Conservation (phyloP, 2,888 invertebrate genomes). For the Nymphalis c-album region DNA sequence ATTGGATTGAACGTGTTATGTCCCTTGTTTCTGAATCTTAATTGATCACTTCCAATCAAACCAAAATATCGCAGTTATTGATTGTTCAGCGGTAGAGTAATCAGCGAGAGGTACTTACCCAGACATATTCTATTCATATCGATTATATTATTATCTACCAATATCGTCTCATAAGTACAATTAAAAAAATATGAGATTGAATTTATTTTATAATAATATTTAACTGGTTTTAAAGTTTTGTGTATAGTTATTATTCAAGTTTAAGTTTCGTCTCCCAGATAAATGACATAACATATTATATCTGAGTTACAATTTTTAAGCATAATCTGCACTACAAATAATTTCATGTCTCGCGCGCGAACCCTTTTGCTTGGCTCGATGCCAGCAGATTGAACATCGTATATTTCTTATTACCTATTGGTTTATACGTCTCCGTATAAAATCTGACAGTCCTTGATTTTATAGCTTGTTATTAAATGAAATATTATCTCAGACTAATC, state of each 20-base stretch:
- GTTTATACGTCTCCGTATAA: slow-evolving; percentile 1
- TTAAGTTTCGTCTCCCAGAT: not conserved
- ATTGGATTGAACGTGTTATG: too few relatives aligned
- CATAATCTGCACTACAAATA: slow-evolving; percentile 17
- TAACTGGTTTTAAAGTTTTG: too few relatives aligned
- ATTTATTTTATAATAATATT: too few relatives aligned
- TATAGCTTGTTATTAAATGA: not conserved
- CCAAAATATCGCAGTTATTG: too few relatives aligned
- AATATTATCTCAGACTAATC: not conserved
- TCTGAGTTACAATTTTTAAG: slow-evolving; percentile 4
- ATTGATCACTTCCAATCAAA: too few relatives aligned
- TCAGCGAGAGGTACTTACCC: too few relatives aligned
- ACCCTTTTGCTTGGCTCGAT: slow-evolving; percentile 23
- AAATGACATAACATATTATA: not conserved
- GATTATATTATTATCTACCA: too few relatives aligned
- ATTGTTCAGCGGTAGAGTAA: too few relatives aligned
- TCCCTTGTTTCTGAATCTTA: too few relatives aligned
- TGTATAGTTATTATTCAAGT: not conserved
- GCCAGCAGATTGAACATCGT: slow-evolving; percentile 16
- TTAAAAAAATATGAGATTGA: too few relatives aligned
- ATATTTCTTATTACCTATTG: slow-evolving; percentile 20
- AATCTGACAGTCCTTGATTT: not conserved
- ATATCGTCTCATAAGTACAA: too few relatives aligned
- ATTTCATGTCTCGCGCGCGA: slow-evolving; percentile 20
- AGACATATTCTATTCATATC: too few relatives aligned